Base-by-base conservation (phyloP, 2,113 vertebrate species). In the Colius striatus region DNA sequence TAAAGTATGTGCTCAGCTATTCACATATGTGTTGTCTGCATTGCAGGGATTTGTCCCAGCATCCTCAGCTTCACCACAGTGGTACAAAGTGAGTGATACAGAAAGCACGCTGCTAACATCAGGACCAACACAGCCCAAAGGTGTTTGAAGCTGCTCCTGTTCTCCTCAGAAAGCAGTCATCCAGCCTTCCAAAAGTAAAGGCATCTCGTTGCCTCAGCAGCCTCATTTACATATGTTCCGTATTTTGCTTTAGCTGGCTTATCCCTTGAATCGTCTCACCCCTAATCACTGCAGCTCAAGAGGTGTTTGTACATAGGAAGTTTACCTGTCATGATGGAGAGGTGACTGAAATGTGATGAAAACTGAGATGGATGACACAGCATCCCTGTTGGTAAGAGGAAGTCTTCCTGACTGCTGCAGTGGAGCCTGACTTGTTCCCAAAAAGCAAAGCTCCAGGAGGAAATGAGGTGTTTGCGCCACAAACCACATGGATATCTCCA, bases 271-370 rank as follows among this genome's bases (percentile, higher is more conserved):
- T n/a, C 41, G 16, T 50, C 66, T 78, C 45, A 51, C 25, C 25
- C 29, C 25, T 79, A 68, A 72, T 48, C 51, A 58, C 47, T 83
- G 45, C 11, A 85, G 32, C 12, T 17, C 72, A 61, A 81, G 41
- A 70, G 11, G 14, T 63, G 21, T 11, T 25, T 36, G 16, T 27
- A 51, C 30, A 8, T n/a, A 48, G 34, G 23, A 74, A 78, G 17
- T 26, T 72, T 84, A 45, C 38, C 57, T 77, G 62, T 87, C 66
- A 79, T 63, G 48, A 26, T 85, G 88, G 43, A 78, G 67, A 85
- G 58, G 63, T 67, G 53, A 89, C 57, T 95, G 95, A 92, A 85
- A 96, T 75, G 78, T 92, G 84, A 89, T 79, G 74, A 94, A 85
- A 75, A 83, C 41, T 8, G 11, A 38, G n/a, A 80, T 9, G 50